phyloP scores from a whole-genome alignment of 2,797 vertebrate species.

The Xenops minutus region DNA sequence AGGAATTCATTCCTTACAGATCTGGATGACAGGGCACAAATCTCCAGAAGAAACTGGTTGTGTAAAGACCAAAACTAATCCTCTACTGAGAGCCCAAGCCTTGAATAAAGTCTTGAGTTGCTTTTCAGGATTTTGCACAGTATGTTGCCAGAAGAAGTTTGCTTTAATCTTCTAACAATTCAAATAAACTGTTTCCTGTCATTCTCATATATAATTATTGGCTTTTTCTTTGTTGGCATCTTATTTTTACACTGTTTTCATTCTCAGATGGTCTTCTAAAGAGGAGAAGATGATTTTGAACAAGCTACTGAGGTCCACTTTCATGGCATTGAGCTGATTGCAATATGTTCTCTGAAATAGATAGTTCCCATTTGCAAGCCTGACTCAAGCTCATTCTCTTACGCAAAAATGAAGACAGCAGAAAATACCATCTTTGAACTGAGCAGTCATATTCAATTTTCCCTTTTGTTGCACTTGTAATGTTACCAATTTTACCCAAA shows the following conservation, averaged over 20 bases:
- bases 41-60: not conserved
- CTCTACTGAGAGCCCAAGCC: not conserved
- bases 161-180: not conserved
- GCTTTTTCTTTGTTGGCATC: not conserved
- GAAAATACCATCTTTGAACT: not conserved
- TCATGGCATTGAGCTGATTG: not conserved
- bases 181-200: not conserved
- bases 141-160: not conserved
- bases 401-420: not conserved
- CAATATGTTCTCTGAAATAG: not conserved
- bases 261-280: not conserved
- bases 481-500: constrained; percentile 23
- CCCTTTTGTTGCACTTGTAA: not conserved
- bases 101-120: not conserved
- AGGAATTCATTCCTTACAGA: not conserved
- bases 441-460: constrained; percentile 34
- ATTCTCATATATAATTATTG: not conserved
- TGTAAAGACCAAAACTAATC: not conserved
- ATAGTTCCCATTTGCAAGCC: not conserved
- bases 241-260: not conserved
- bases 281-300: not conserved
- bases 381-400: not conserved
- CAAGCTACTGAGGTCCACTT: not conserved
- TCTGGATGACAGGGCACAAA: not conserved
- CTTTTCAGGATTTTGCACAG: not conserved